A percentile compares a stretch with the other conserved stretches of the same genome.
Evolutionary conservation across 53 echinoderm and acorn worm genomes (phyloP).

Genomic region (Crossaster papposus): DNA sequence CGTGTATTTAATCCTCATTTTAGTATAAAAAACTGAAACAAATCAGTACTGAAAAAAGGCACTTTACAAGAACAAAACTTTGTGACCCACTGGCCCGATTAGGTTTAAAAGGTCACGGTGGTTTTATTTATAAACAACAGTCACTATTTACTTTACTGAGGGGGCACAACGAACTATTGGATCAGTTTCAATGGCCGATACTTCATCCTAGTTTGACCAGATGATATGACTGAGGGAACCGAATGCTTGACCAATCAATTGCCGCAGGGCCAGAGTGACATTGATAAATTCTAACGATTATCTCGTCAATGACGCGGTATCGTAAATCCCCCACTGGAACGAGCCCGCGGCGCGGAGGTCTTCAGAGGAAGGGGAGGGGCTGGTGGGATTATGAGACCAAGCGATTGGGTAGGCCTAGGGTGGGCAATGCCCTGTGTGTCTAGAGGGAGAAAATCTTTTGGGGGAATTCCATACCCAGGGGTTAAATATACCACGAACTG

Average conservation of each 20-base stretch:
- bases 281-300: conserved; percentile 4
- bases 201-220: neutral
- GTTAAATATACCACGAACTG: too few species aligned
- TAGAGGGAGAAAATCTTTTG: neutral
- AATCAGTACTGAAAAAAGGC: neutral
- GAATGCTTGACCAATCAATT: conserved; percentile 6
- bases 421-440: conserved; percentile 28
- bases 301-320: conserved; percentile 31
- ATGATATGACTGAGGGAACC: conserved; percentile 10
- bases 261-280: conserved; percentile 3
- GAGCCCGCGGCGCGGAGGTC: neutral
- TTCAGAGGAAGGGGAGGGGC: neutral
- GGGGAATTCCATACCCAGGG: neutral
- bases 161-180: neutral
- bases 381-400: neutral
- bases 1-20: too few species aligned
- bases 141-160: neutral
- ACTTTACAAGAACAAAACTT: neutral
- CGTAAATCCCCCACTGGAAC: neutral
- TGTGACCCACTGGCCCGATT: conserved; percentile 48
- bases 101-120: neutral
- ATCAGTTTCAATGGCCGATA: neutral
- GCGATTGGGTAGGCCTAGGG: neutral
- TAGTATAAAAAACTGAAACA: too few species aligned
- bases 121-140: conserved; percentile 8